Conservation (phyloP, 2,888 invertebrate genomes). For the Caenorhabditis sp. region DNA sequence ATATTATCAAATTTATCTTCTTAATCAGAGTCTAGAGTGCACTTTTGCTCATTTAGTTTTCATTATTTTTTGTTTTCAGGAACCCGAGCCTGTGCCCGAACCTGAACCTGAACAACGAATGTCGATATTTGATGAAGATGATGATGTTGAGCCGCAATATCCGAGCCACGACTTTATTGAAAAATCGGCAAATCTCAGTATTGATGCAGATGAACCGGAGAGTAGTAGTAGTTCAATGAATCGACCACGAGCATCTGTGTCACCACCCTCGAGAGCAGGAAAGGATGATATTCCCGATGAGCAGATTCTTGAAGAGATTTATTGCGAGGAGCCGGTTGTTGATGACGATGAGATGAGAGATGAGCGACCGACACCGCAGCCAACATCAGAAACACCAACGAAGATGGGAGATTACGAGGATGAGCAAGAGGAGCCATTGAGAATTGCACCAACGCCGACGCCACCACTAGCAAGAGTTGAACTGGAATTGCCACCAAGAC, state of each 20-base stretch:
- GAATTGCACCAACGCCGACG: too few species aligned
- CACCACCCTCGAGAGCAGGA: background rate
- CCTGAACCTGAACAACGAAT: slow-evolving; percentile 36
- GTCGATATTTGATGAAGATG: slow-evolving; percentile 50
- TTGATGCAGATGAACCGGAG: too few species aligned
- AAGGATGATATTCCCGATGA: background rate
- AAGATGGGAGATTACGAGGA: too few species aligned
- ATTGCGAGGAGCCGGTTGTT: slow-evolving; percentile 6
- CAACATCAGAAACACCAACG: too few species aligned
- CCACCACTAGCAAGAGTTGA: too few species aligned
- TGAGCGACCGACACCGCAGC: background rate
- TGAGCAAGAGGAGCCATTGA: too few species aligned
- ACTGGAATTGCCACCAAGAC: too few species aligned
- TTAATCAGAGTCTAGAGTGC: too few species aligned
- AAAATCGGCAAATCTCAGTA: background rate
- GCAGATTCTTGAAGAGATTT: slow-evolving; percentile 7
- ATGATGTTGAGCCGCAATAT: slow-evolving; percentile 38
- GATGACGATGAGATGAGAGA: background rate
- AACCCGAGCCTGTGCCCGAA: slow-evolving; percentile 24
- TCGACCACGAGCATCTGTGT: background rate
- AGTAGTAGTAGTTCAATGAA: too few species aligned
- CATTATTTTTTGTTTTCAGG: too few species aligned
- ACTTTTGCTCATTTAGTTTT: too few species aligned
- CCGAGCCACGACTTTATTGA: slow-evolving; percentile 28
- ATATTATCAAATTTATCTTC: too few species aligned